phyloP scores from a whole-genome alignment of 2,113 vertebrate species.

The Ictalurus punctatus region DNA sequence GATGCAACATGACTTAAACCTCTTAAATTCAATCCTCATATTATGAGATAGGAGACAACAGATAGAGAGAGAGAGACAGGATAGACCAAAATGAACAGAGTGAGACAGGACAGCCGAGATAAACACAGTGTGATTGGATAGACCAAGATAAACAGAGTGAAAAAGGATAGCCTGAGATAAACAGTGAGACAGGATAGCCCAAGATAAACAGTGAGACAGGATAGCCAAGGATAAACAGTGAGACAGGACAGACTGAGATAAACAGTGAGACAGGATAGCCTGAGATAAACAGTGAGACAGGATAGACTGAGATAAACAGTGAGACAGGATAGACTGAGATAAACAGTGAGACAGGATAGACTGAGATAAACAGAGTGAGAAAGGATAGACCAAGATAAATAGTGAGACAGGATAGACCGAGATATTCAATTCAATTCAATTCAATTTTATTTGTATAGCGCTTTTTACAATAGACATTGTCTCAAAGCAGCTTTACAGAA shows the following conservation, averaged over 20 bases:
- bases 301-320: neutral
- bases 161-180: neutral
- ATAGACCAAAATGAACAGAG: neutral
- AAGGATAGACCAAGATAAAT: neutral
- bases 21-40: conserved; percentile 6
- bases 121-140: neutral
- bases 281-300: neutral
- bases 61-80: neutral
- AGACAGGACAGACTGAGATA: neutral
- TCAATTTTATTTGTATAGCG: too few relatives aligned
- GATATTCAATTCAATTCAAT: neutral
- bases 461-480: too few relatives aligned
- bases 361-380: neutral
- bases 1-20: neutral
- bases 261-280: neutral
- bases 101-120: neutral
- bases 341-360: neutral
- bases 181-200: neutral
- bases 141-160: neutral
- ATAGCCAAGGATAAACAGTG: neutral
- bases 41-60: neutral
- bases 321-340: neutral
- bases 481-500: too few relatives aligned
- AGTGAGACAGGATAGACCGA: neutral
- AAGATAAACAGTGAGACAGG: neutral